Percentiles rank a stretch among this genome's conserved stretches.
Conservation (phyloP, 2,113 vertebrate species). For the Ceyx margarethae region DNA sequence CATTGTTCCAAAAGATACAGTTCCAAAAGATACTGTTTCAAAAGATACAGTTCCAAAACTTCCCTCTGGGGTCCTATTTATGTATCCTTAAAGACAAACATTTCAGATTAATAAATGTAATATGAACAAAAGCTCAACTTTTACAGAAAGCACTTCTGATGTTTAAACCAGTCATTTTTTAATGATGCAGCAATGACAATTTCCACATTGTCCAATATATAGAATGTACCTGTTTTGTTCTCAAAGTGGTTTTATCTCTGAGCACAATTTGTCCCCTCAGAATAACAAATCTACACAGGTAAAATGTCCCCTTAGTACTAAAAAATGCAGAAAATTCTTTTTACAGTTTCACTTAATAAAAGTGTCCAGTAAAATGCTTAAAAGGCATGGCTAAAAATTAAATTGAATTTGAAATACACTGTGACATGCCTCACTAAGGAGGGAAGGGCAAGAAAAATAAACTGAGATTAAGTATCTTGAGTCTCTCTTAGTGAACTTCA, state of each 20-base stretch:
- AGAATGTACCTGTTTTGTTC: not conserved
- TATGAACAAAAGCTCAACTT: not conserved
- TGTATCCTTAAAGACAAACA: not conserved
- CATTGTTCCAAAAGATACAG: conserved; percentile 15
- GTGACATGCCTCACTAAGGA: not conserved
- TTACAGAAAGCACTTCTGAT: not conserved
- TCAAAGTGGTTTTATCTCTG: not conserved
- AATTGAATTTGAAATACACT: not conserved
- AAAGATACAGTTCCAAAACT: not conserved
- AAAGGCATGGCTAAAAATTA: not conserved
- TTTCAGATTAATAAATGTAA: not conserved
- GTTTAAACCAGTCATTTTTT: not conserved
- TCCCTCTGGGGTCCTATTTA: not conserved
- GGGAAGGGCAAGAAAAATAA: not conserved
- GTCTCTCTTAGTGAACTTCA: not conserved
- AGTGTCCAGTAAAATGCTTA: not conserved
- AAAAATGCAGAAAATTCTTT: not conserved
- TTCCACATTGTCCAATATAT: not conserved
- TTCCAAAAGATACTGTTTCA: not conserved
- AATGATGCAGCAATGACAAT: conserved; percentile 4
- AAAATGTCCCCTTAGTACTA: not conserved
- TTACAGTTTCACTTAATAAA: not conserved
- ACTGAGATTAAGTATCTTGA: not conserved
- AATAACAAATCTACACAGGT: not conserved
- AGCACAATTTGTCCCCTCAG: not conserved